phyloP scores from a whole-genome alignment of 2,113 vertebrate species.

The Syngnathus scovelli region DNA sequence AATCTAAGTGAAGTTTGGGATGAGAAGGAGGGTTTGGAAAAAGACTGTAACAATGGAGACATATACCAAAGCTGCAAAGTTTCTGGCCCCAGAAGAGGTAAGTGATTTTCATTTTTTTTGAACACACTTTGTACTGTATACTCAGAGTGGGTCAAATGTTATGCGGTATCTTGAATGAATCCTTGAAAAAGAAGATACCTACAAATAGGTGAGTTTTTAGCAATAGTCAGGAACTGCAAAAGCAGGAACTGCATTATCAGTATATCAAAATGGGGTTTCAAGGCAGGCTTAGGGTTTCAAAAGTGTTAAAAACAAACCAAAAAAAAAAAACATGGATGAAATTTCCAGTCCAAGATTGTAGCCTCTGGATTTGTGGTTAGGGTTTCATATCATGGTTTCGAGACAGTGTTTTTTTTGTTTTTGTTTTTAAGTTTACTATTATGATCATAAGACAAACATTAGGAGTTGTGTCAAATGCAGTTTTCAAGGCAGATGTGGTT shows the following conservation, averaged over 20 bases:
- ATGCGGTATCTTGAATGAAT: not conserved
- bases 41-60: not conserved
- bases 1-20: fast-evolving
- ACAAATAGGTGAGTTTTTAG: not conserved
- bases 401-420: no score
- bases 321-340: no score
- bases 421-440: not conserved
- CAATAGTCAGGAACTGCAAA: not conserved
- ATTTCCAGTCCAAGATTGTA: no score
- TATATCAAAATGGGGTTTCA: not conserved
- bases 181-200: not conserved
- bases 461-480: no score
- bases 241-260: not conserved
- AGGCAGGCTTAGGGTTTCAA: no score
- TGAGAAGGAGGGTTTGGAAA: not conserved
- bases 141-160: not conserved
- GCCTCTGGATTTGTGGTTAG: not conserved
- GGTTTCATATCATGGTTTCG: not conserved
- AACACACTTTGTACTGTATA: not conserved
- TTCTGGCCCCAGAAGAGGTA: not conserved
- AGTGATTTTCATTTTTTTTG: not conserved
- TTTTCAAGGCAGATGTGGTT: no score
- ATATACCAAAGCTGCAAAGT: not conserved
- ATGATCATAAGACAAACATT: no score
- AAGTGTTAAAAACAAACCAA: no score